Percentiles rank a stretch among this genome's conserved stretches.
These are phyloP conservation scores for Etheostoma nigrum DNA, from an alignment of 2,797 vertebrate species.

Conservation along the genomic window DNA sequence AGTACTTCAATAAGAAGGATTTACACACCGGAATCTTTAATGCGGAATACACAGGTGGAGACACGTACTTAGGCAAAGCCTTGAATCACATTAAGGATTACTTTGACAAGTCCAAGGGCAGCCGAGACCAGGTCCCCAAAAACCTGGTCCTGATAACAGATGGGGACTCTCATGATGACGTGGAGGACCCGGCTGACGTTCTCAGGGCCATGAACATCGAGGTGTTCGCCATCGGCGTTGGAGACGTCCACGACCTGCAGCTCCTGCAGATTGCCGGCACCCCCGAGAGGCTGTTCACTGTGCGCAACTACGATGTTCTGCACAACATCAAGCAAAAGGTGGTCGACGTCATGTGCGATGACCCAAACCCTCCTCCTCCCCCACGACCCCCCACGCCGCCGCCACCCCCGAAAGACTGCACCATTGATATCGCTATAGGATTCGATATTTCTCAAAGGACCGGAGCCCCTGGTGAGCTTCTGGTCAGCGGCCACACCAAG, in stretches of 20 bases:
- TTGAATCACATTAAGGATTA: constrained; percentile 66
- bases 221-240: constrained; percentile 81
- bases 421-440: constrained; percentile 84
- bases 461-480: not conserved
- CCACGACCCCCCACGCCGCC: not conserved
- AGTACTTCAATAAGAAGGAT: constrained; percentile 18
- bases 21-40: constrained; percentile 63
- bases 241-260: constrained; percentile 53
- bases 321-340: constrained; percentile 56
- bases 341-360: constrained; percentile 55
- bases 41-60: not conserved
- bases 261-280: constrained; percentile 80
- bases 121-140: constrained; percentile 69
- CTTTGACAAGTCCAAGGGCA: constrained; percentile 75
- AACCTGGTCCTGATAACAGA: constrained; percentile 86
- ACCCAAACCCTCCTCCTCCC: rapidly evolving
- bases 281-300: constrained; percentile 63
- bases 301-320: constrained; percentile 63
- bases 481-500: constrained; percentile 68
- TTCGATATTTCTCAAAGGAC: constrained; percentile 82
- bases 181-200: constrained; percentile 58
- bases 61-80: constrained; percentile 73
- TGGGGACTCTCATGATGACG: constrained; percentile 73
- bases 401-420: constrained; percentile 65
- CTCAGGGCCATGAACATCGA: constrained; percentile 67